These are phyloP conservation scores for Drosophila peninsularis DNA, from an alignment of 2,888 invertebrate genomes.

Conservation along the genomic window DNA sequence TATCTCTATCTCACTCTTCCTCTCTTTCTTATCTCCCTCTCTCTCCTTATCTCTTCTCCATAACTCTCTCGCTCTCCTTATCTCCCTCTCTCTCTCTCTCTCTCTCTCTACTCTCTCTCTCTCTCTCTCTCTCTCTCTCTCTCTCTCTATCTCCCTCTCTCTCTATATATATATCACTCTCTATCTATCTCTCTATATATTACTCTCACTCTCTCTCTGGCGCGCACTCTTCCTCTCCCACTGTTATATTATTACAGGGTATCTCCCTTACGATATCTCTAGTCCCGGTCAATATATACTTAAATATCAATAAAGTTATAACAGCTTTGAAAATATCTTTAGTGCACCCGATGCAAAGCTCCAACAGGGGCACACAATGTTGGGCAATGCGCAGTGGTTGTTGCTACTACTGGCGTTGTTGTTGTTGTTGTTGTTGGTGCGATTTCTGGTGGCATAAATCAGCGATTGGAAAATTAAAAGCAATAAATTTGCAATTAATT, in stretches of 20 bases:
- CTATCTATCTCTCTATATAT: too few relatives aligned
- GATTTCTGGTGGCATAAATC: slow-evolving; percentile 70
- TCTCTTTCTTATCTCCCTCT: too few relatives aligned
- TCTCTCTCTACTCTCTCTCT: background rate
- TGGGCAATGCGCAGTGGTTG: slow-evolving; percentile 17
- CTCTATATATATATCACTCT: too few relatives aligned
- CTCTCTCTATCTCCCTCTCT: too few relatives aligned
- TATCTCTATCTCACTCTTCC: background rate
- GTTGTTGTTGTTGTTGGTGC: slow-evolving; percentile 7
- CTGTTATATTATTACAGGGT: background rate
- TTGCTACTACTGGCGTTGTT: slow-evolving; percentile 4
- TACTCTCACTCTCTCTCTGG: too few relatives aligned
- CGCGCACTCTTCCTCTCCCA: too few relatives aligned
- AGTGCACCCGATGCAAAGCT: slow-evolving; percentile 50
- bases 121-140: background rate
- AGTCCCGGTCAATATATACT: slow-evolving; percentile 19
- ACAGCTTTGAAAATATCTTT: slow-evolving; percentile 44
- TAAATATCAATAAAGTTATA: slow-evolving; percentile 46
- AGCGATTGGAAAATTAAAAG: slow-evolving; percentile 81
- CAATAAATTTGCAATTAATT: slow-evolving; percentile 82
- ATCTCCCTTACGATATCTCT: background rate
- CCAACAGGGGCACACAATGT: slow-evolving; percentile 29
- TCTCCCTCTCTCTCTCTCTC: background rate
- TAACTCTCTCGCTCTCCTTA: background rate
- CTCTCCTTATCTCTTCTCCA: too few relatives aligned